Percentiles rank a stretch among this genome's conserved stretches.
Conservation (phyloP, 2,797 vertebrate species). For the Acipenser transmontanus region DNA sequence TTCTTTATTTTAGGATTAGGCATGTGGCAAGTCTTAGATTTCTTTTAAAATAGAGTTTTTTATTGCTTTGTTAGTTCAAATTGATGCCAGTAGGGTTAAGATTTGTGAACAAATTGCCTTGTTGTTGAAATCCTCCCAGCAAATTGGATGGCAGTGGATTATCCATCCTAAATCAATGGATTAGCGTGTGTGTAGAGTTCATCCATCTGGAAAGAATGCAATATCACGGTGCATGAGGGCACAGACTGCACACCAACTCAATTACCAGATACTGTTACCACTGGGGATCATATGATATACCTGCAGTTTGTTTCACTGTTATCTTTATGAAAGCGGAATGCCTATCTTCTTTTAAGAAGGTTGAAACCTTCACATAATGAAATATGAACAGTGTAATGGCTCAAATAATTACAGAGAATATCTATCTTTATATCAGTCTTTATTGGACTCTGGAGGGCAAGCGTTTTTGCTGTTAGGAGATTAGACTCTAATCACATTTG, state of each 20-base stretch:
- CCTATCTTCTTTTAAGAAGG: conserved; percentile 23
- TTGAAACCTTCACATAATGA: too few species aligned
- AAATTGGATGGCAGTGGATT: conserved; percentile 74
- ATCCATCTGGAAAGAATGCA: conserved; percentile 38
- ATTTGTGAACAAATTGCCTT: conserved; percentile 58
- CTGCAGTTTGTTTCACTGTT: conserved; percentile 14
- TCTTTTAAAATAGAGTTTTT: background rate
- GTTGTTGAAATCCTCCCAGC: conserved; percentile 55
- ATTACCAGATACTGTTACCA: conserved; percentile 36
- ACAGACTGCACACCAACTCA: conserved; percentile 29
- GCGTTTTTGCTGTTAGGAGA: too few species aligned
- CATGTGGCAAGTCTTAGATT: too few species aligned
- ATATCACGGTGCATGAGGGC: conserved; percentile 23
- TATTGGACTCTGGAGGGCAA: too few species aligned
- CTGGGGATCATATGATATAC: conserved; percentile 22
- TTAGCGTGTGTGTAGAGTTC: conserved; percentile 48
- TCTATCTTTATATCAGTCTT: too few species aligned
- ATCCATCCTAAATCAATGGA: conserved; percentile 60
- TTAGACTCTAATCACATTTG: too few species aligned
- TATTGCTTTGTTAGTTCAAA: conserved; percentile 26
- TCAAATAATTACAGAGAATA: too few species aligned
- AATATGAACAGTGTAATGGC: too few species aligned
- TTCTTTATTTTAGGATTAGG: too few species aligned
- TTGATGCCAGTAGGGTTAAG: conserved; percentile 44
- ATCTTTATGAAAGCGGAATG: conserved; percentile 28